A percentile compares a stretch with the other conserved stretches of the same genome.
Evolutionary conservation across 2,113 vertebrate genomes (phyloP).

Genomic region (Melospiza georgiana): DNA sequence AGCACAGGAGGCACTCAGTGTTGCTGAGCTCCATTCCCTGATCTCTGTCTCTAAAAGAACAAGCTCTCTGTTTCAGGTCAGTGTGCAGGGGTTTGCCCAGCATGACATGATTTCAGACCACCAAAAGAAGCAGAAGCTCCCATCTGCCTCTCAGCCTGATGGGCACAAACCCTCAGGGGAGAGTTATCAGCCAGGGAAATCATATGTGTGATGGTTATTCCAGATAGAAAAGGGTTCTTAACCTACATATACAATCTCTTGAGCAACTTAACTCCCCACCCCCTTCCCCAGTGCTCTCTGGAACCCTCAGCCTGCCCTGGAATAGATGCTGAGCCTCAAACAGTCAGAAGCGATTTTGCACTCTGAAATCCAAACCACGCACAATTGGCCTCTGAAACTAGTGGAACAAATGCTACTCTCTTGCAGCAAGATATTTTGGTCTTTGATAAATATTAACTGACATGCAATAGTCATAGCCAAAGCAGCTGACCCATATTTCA

Average conservation of each 20-base stretch:
- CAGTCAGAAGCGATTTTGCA: slow-evolving; percentile 29
- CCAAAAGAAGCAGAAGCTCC: neutral
- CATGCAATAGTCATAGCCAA: slow-evolving; percentile 32
- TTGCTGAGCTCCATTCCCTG: neutral
- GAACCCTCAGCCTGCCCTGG: slow-evolving; percentile 23
- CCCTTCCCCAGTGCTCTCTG: neutral
- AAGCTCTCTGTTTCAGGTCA: neutral
- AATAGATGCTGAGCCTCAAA: slow-evolving; percentile 35
- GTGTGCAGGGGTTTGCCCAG: neutral
- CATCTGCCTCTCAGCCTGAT: neutral
- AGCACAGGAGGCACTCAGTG: neutral
- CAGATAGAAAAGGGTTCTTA: neutral
- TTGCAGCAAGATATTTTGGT: slow-evolving; percentile 56
- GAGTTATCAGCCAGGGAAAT: neutral
- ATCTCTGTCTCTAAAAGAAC: neutral
- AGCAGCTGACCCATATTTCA: slow-evolving; percentile 64
- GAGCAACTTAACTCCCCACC: neutral
- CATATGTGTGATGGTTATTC: neutral
- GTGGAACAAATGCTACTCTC: slow-evolving; percentile 57
- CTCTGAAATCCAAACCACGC: slow-evolving; percentile 8
- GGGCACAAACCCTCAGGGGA: neutral
- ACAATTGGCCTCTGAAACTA: slow-evolving; percentile 42
- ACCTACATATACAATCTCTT: neutral
- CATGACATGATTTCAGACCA: neutral
- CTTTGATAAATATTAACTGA: slow-evolving; percentile 70